Evolutionary conservation across 1,140 invertebrate species (phyloP).

Genomic region (Danaus plexippus): DNA sequence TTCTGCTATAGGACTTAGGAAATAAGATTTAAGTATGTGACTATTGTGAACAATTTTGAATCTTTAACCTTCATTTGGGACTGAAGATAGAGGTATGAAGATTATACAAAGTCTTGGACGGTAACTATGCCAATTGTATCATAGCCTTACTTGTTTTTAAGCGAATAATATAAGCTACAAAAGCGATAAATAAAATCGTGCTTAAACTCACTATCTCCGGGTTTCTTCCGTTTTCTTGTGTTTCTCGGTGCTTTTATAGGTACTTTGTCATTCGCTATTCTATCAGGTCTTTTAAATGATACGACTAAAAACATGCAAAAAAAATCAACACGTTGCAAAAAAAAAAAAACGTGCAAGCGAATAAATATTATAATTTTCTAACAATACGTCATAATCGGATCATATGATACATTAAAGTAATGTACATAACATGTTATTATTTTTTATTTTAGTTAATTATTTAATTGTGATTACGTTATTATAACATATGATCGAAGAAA

Average conservation of each 20-base stretch:
- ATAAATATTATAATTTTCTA: constrained; percentile 7
- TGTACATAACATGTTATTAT: too few relatives aligned
- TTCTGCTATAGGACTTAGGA: too few relatives aligned
- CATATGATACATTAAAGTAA: too few relatives aligned
- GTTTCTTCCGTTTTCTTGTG: constrained; percentile 83
- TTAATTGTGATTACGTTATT: too few relatives aligned
- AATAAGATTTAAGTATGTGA: too few relatives aligned
- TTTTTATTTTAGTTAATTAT: too few relatives aligned
- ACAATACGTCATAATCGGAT: too few relatives aligned
- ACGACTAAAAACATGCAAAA: constrained; percentile 66
- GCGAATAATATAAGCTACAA: neutral
- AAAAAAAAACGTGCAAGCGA: constrained; percentile 12
- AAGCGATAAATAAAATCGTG: constrained; percentile 22
- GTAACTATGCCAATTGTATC: neutral
- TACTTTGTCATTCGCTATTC: constrained; percentile 38
- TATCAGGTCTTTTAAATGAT: constrained; percentile 66
- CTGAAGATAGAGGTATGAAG: too few relatives aligned
- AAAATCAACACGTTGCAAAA: constrained; percentile 26
- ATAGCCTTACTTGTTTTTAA: neutral
- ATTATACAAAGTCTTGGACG: constrained; percentile 1
- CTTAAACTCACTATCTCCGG: constrained; percentile 77
- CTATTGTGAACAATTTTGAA: too few relatives aligned
- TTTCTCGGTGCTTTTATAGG: constrained; percentile 38
- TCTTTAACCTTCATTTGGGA: too few relatives aligned
- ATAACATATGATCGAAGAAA: neutral